phyloP scores from a whole-genome alignment of 2,797 vertebrate genomes.

The Halcyon leucocephala region DNA sequence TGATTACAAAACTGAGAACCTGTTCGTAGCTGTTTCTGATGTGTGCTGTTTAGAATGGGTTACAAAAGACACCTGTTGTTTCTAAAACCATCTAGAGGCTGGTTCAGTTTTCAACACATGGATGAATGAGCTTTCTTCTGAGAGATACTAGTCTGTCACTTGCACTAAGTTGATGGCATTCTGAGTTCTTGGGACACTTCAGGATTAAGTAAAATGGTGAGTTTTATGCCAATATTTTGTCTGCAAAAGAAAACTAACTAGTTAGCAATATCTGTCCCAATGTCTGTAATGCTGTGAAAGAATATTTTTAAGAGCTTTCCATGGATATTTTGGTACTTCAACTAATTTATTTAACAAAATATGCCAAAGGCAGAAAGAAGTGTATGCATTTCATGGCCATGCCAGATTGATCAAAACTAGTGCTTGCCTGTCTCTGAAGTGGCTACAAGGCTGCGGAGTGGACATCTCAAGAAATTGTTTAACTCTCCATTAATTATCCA shows the following conservation, averaged over 20 bases:
- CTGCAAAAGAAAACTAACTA: not conserved
- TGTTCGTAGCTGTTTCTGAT: not conserved
- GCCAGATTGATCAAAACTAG: not conserved
- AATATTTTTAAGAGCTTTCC: not conserved
- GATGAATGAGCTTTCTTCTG: not conserved
- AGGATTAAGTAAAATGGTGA: not conserved
- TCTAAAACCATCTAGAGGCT: not conserved
- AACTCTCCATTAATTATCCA: not conserved
- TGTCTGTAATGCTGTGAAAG: not conserved
- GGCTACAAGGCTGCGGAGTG: not conserved
- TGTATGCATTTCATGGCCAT: not conserved
- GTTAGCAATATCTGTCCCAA: not conserved
- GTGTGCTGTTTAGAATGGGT: not conserved
- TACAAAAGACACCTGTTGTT: not conserved
- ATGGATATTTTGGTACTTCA: not conserved
- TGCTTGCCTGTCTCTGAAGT: not conserved
- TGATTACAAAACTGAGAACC: not conserved
- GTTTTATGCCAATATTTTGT: not conserved
- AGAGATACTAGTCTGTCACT: not conserved
- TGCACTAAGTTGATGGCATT: not conserved
- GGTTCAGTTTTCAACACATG: not conserved
- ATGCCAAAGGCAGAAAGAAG: not conserved
- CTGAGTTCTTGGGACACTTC: not conserved
- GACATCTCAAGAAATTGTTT: not conserved
- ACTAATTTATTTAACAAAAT: not conserved